Evolutionary conservation across 2,797 vertebrate species (phyloP).

Genomic region (Poecilia velifera): DNA sequence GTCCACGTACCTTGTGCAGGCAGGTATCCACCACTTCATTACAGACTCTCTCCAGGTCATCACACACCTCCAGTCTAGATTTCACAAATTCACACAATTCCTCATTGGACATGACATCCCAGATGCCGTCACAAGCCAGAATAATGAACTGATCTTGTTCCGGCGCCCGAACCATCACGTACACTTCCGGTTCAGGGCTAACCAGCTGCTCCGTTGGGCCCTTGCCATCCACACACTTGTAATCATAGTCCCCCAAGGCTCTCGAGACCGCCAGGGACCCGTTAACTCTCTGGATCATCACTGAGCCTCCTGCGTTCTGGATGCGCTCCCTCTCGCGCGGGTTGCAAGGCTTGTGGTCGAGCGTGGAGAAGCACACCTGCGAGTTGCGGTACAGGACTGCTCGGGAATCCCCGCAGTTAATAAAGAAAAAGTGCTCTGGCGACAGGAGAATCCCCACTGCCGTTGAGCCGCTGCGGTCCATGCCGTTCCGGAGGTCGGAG

Average conservation of each 20-base stretch:
- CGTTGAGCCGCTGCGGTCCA: slow-evolving; percentile 99
- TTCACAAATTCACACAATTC: slow-evolving; percentile 97
- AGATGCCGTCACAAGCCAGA: slow-evolving; percentile 98
- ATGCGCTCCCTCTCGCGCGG: slow-evolving; percentile 97
- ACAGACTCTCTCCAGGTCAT: slow-evolving; percentile 97
- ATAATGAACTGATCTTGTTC: slow-evolving; percentile 97
- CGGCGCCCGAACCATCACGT: slow-evolving; percentile 90
- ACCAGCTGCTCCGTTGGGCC: slow-evolving; percentile 99
- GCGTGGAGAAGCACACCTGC: slow-evolving; percentile 95
- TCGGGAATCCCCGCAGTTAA: slow-evolving; percentile 98
- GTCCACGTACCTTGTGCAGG: slow-evolving; percentile 92
- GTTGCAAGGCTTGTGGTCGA: slow-evolving; percentile 99
- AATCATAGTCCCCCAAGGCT: slow-evolving; percentile 98
- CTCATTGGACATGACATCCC: slow-evolving; percentile 99
- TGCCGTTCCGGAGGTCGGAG: slow-evolving; percentile 95
- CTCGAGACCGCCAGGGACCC: slow-evolving; percentile 97
- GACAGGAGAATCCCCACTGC: slow-evolving; percentile 96
- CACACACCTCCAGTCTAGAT: slow-evolving; percentile 93
- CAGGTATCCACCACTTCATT: slow-evolving; percentile 99
- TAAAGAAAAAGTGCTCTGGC: slow-evolving; percentile 94
- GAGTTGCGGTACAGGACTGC: slow-evolving; percentile 92
- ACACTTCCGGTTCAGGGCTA: slow-evolving; percentile 97
- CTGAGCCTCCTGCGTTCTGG: slow-evolving; percentile 98
- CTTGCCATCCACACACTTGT: slow-evolving; percentile 98
- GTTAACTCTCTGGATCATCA: slow-evolving; percentile 99